Percentiles rank a stretch among this genome's conserved stretches.
These are phyloP conservation scores for Xiphophorus couchianus DNA, from an alignment of 2,113 vertebrate species.

Conservation along the genomic window DNA sequence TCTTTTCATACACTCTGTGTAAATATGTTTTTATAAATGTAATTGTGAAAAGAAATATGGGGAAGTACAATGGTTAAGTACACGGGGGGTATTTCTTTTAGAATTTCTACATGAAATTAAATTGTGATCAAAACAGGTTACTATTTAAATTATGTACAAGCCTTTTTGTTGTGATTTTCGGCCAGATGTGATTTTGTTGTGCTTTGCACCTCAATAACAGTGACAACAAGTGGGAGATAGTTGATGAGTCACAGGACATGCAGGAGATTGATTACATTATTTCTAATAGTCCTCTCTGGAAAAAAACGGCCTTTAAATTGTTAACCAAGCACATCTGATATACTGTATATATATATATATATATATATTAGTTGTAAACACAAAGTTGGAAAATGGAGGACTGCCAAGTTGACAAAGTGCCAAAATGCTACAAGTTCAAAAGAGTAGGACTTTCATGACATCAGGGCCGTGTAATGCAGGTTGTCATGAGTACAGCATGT, in stretches of 20 bases:
- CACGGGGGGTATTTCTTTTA: too few relatives aligned
- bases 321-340: conserved; percentile 56
- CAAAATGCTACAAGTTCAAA: conserved; percentile 59
- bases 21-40: too few relatives aligned
- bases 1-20: too few relatives aligned
- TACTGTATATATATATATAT: too few relatives aligned
- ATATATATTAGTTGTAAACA: background rate
- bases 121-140: too few relatives aligned
- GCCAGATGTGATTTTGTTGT: too few relatives aligned
- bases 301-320: conserved; percentile 59
- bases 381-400: conserved; percentile 40
- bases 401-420: conserved; percentile 55
- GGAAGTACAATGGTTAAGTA: too few relatives aligned
- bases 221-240: conserved; percentile 28
- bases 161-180: too few relatives aligned
- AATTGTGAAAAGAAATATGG: too few relatives aligned
- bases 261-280: conserved; percentile 42
- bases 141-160: too few relatives aligned
- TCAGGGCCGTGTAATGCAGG: conserved; percentile 66
- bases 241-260: conserved; percentile 8
- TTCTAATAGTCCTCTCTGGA: conserved; percentile 13
- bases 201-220: too few relatives aligned
- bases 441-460: conserved; percentile 61
- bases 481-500: conserved; percentile 62
- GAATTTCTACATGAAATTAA: too few relatives aligned